Evolutionary conservation across 2,888 invertebrate genomes (phyloP).

Genomic region (Coleophora flavipennella): DNA sequence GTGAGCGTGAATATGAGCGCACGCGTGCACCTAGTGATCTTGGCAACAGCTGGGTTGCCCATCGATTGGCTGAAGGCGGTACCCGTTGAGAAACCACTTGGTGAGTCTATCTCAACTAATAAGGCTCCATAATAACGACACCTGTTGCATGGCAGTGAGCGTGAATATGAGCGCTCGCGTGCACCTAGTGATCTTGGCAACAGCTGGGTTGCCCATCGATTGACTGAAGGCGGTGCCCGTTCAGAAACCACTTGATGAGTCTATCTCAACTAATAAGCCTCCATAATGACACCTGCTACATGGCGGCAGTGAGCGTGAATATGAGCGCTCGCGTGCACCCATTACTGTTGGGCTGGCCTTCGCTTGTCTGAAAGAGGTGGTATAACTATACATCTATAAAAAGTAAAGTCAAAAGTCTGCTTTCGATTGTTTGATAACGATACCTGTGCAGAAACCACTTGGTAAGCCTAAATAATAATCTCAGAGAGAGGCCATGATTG

Average conservation of each 20-base stretch:
- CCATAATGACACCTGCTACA: slow-evolving; percentile 96
- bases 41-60: slow-evolving; percentile 94
- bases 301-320: slow-evolving; percentile 97
- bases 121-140: no score
- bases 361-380: slow-evolving; percentile 90
- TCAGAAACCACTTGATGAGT: slow-evolving; percentile 85
- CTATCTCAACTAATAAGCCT: neutral
- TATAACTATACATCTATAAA: slow-evolving; percentile 98
- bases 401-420: slow-evolving; percentile 94
- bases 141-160: slow-evolving; percentile 96
- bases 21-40: slow-evolving; percentile 96
- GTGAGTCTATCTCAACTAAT: slow-evolving; percentile 25
- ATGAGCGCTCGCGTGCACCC: slow-evolving; percentile 96
- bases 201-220: slow-evolving; percentile 93
- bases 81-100: slow-evolving; percentile 92
- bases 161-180: slow-evolving; percentile 95
- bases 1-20: slow-evolving; percentile 97
- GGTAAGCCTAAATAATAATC: slow-evolving; percentile 55
- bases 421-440: slow-evolving; percentile 91
- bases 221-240: slow-evolving; percentile 89
- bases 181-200: slow-evolving; percentile 98
- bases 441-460: slow-evolving; percentile 93
- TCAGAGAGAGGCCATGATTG: no score
- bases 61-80: slow-evolving; percentile 92
- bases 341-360: slow-evolving; percentile 93